phyloP scores from a whole-genome alignment of 2,888 invertebrate genomes.

The Rambutsinella grinnellia region DNA sequence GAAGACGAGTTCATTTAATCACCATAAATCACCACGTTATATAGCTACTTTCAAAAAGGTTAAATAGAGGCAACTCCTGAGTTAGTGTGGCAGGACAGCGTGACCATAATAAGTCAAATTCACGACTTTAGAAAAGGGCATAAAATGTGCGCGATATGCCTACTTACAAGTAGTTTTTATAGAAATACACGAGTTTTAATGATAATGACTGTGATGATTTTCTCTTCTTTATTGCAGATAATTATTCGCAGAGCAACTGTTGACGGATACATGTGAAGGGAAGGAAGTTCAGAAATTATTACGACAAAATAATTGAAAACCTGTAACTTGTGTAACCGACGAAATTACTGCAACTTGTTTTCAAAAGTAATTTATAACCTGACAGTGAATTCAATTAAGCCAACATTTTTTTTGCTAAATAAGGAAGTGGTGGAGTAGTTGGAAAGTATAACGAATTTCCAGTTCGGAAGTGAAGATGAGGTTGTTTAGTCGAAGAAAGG shows the following conservation, averaged over 20 bases:
- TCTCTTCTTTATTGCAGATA: not conserved
- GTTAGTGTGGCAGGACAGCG: not conserved
- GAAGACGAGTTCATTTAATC: not conserved
- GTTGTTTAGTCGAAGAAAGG: slow-evolving; percentile 62
- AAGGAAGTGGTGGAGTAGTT: not conserved
- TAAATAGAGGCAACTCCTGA: not conserved
- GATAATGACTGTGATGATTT: not conserved
- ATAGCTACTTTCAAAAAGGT: not conserved
- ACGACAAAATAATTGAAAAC: no score
- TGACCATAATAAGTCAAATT: not conserved
- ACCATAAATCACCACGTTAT: not conserved
- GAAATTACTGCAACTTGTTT: not conserved
- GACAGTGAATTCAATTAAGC: not conserved
- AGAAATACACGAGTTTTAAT: not conserved
- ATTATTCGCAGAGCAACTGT: not conserved
- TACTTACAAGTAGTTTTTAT: not conserved
- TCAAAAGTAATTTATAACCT: slow-evolving; percentile 62
- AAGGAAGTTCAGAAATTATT: no score
- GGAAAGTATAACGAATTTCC: slow-evolving; percentile 1
- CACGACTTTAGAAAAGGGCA: not conserved
- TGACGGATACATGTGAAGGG: not conserved
- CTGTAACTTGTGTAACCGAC: slow-evolving; percentile 8
- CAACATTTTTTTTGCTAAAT: slow-evolving; percentile 2
- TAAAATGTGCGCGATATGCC: not conserved
- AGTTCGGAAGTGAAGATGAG: slow-evolving; percentile 54